A percentile compares a stretch with the other conserved stretches of the same genome.
phyloP scores from a whole-genome alignment of 2,113 vertebrate species.

The Scophthalmus maximus region DNA sequence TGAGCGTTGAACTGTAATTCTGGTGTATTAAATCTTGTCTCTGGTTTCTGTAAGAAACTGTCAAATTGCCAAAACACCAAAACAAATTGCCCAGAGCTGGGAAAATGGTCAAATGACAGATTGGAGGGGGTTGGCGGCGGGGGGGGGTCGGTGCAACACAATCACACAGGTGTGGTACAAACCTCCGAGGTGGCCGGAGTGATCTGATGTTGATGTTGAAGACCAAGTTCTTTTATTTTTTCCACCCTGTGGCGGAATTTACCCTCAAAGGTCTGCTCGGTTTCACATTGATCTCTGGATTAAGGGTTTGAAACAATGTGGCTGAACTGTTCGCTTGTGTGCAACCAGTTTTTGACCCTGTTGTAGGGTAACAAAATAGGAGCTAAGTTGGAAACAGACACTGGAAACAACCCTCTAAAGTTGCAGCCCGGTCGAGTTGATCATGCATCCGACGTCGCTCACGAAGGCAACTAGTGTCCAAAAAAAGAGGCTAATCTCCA shows the following conservation, averaged over 20 bases:
- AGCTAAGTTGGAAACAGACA: background rate
- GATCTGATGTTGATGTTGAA: background rate
- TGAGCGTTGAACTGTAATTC: background rate
- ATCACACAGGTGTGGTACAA: background rate
- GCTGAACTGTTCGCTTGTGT: background rate
- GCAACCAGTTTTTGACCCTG: background rate
- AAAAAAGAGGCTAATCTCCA: no score
- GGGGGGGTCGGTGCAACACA: background rate
- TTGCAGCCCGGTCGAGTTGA: no score
- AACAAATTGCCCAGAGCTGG: conserved; percentile 5
- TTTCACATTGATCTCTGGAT: background rate
- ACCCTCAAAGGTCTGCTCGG: no score
- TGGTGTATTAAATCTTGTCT: background rate
- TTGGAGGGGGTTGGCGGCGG: background rate
- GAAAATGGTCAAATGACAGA: background rate
- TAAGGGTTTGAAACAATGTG: background rate
- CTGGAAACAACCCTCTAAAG: background rate
- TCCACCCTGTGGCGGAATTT: background rate
- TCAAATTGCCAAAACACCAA: background rate
- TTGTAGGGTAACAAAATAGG: no score
- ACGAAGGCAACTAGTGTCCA: no score
- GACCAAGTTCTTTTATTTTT: background rate
- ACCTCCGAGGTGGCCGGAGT: background rate
- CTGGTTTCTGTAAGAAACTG: background rate
- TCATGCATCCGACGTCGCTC: no score